Evolutionary conservation across 2,888 invertebrate species (phyloP), one percentile per base, ranked within the genome.

Genomic region (Agrochola lychnidis): DNA sequence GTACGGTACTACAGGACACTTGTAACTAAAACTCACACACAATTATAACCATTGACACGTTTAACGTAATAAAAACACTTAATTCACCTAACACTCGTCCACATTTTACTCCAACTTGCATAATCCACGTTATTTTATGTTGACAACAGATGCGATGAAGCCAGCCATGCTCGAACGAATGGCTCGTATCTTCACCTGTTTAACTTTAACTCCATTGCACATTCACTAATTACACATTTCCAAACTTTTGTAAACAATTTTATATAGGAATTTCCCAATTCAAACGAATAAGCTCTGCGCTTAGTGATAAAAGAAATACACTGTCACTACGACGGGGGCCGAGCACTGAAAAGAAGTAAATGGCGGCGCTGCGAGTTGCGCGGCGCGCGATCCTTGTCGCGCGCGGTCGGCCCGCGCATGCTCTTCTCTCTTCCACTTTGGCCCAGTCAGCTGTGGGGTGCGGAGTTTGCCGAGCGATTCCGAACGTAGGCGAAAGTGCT

Each of bases 81-180:
- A 86, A 94, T 96, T 96, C 96, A 96, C 96, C 96, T 95, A 95
- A 95, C 92, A 94, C 91, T 93, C 92, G 93, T 93, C 92, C 94
- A 95, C 94, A 96, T 96, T 94, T 93, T 94, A 92, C 92, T 93
- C 93, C 94, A 94, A 94, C 96, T 96, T 95, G 96, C 96, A 95
- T 96, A 96, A 95, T 96, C 94, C 95, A 94, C 93, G 93, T 94
- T 95, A 95, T 95, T 95, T 94, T 92, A 93, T 94, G 93, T 95
- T 95, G 95, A 96, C 94, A 95, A 95, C 95, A 94, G 95, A 94
- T 93, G 94, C 93, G 90, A 92, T 89, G 88, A 90, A 91, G 92
- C 93, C 94, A 93, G 92, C 93, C 96, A 96, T 96, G 86, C 90
- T 94, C 92, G 90, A 89, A 90, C 88, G 86, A 87, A 90, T 87